phyloP scores from a whole-genome alignment of 2,113 vertebrate species.

The Ciconia stormi region DNA sequence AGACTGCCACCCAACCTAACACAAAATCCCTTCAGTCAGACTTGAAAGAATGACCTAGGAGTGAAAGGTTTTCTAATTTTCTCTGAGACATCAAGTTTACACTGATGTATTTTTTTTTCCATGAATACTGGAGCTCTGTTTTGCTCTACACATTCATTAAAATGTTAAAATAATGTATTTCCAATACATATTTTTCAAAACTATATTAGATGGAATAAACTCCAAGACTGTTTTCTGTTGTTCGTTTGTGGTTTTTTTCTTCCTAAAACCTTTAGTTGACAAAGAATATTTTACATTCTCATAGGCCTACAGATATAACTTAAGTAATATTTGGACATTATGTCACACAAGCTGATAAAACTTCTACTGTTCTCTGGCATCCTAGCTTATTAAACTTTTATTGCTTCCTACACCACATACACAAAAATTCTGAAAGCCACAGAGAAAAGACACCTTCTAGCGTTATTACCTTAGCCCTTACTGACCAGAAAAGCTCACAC shows the following conservation, averaged over 20 bases:
- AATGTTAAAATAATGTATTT: background rate
- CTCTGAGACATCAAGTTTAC: background rate
- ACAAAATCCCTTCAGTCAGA: background rate
- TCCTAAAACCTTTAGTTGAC: background rate
- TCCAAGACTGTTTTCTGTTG: background rate
- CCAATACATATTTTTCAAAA: background rate
- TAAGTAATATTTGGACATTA: background rate
- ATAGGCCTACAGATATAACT: background rate
- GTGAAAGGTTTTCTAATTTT: background rate
- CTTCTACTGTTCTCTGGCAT: background rate
- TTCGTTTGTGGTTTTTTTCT: background rate
- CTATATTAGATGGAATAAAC: background rate
- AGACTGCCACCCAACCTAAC: background rate
- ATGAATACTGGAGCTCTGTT: background rate
- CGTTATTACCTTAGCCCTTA: background rate
- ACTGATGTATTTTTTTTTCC: background rate
- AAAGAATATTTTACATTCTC: background rate
- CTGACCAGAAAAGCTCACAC: background rate
- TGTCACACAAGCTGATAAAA: background rate
- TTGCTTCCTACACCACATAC: background rate
- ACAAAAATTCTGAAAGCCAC: background rate
- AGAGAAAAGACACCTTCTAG: background rate
- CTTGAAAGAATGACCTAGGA: background rate
- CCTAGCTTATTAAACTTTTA: background rate
- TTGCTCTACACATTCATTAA: background rate